phyloP scores from a whole-genome alignment of 2,113 vertebrate genomes.

The Turdus rufiventris region DNA sequence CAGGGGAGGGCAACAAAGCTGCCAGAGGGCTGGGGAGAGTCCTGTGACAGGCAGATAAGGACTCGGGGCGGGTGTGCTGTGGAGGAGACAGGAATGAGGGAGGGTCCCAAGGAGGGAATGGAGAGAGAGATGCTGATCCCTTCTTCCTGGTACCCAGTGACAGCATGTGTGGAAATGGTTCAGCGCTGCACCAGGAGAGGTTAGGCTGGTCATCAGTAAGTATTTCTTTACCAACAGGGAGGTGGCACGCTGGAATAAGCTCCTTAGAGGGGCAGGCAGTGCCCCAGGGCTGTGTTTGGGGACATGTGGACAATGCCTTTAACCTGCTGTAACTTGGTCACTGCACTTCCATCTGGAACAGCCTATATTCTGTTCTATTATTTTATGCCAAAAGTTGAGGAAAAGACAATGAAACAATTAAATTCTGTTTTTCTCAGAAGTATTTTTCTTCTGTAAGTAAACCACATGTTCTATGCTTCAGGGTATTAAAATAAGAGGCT shows the following conservation, averaged over 20 bases:
- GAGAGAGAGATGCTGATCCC: neutral
- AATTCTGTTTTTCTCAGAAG: neutral
- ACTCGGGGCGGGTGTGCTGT: neutral
- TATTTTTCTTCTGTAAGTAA: neutral
- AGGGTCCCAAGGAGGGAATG: rapidly evolving
- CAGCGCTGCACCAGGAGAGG: rapidly evolving
- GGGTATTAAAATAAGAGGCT: neutral
- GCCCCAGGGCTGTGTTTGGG: neutral
- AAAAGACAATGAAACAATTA: neutral
- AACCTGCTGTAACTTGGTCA: neutral
- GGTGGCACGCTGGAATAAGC: neutral
- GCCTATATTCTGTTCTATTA: neutral
- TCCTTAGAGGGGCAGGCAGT: rapidly evolving
- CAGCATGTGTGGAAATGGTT: neutral
- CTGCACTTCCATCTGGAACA: neutral
- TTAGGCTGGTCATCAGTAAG: neutral
- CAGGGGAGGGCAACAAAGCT: neutral
- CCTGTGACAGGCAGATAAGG: neutral
- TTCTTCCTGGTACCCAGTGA: neutral
- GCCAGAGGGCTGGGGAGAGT: neutral
- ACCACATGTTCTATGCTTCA: rapidly evolving
- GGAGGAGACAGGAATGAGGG: neutral
- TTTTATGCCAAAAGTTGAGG: neutral
- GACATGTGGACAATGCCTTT: neutral
- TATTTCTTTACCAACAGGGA: neutral